Evolutionary conservation across 2,888 invertebrate species (phyloP), one percentile per base, ranked within the genome.

Genomic region (Amiota communis): DNA sequence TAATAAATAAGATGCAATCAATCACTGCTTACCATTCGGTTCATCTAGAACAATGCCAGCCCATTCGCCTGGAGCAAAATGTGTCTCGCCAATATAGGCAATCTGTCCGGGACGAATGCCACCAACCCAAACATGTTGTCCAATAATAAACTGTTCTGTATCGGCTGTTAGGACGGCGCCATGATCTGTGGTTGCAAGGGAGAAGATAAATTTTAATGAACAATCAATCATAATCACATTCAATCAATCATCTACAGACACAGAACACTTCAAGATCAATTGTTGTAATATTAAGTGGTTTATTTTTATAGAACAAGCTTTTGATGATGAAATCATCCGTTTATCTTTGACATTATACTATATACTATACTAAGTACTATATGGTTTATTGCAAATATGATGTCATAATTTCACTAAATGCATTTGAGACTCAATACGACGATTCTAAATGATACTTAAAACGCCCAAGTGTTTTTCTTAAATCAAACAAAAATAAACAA

Each of bases 21-120:
- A 36, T 15, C 10, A 72, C 81, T n/a, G n/a, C n/a, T 81, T 77
- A 89, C 98, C 99, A 85, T 96, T 95, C 57, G 97, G 94, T 81
- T 98, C 97, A 90, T 98, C 98, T 80, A 99, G 93, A 76, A 97
- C 98, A 75, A 99, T 94, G 69, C 98, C 99, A 68, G 98, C 98
- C 98, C 98, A 99, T 79, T 98, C 97, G 75, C 99, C 99, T 20
- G 97, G 97, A 15, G 98, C 98, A 91, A 99, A 98, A 89, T 98
- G 96, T 70, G 98, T 97, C 87, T 97, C 97, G 48, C 98, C 89
- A 56, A 89, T 89, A 90, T 95, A 98, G 57, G 97, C 96, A 81
- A 99, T 96, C 87, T 95, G 94, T 51, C 98, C 98, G 2, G 97
- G 93, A 88, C 98, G 98, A 71, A 93, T 93, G 72, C 97, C 97